A percentile compares a stretch with the other conserved stretches of the same genome.
phyloP scores from a whole-genome alignment of 2,888 invertebrate genomes.

The Aricia artaxerxes region DNA sequence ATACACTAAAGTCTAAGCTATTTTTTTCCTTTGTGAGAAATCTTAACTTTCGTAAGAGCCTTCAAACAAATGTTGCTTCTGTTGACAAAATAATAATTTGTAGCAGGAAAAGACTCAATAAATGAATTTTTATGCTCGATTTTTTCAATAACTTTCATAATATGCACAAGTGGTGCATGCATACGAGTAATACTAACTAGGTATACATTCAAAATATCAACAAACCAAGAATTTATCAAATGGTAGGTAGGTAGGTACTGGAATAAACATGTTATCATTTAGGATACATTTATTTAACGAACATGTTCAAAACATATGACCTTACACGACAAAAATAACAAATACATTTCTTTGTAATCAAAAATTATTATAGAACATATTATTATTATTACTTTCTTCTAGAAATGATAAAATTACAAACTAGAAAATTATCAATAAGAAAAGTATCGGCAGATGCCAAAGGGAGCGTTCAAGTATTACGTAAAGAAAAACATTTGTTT shows the following conservation, averaged over 20 bases:
- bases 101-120: no score
- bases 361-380: conserved; percentile 10
- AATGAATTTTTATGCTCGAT: no score
- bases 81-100: no score
- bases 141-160: no score
- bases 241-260: background rate
- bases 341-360: conserved; percentile 27
- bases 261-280: conserved; percentile 38
- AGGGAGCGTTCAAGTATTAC: background rate
- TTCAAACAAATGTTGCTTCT: no score
- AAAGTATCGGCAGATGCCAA: background rate
- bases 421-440: background rate
- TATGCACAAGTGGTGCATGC: no score
- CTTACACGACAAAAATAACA: conserved; percentile 33
- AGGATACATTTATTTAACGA: conserved; percentile 61
- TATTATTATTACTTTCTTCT: conserved; percentile 4
- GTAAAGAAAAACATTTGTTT: background rate
- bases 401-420: background rate
- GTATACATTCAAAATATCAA: no score
- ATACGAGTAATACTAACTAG: no score
- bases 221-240: no score
- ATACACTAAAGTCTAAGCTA: no score
- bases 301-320: conserved; percentile 41
- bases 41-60: no score
- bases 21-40: no score